Conservation (phyloP, 1,140 invertebrate genomes). For the Oedothorax gibbosus region DNA sequence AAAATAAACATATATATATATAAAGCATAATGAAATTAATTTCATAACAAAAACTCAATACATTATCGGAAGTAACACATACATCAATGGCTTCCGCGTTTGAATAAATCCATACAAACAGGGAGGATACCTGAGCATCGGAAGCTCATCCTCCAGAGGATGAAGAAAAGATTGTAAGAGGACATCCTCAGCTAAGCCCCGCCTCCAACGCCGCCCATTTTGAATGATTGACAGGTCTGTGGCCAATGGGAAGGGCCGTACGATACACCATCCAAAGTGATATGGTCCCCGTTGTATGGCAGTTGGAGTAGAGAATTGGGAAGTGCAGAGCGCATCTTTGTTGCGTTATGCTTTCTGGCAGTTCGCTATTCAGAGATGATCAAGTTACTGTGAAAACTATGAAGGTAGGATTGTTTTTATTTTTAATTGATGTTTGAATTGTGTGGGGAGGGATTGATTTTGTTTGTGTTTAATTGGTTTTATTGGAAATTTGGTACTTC, state of each 20-base stretch:
- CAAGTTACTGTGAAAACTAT: conserved; percentile 46
- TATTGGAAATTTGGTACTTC: too few relatives aligned
- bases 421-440: background rate
- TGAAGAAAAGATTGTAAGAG: conserved; percentile 34
- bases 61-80: too few relatives aligned
- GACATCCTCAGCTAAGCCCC: conserved; percentile 5
- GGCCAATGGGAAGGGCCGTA: conserved; percentile 21
- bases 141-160: too few relatives aligned
- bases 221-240: background rate
- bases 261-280: background rate
- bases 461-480: too few relatives aligned
- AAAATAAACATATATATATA: too few relatives aligned
- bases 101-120: too few relatives aligned
- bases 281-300: conserved; percentile 28
- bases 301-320: conserved; percentile 34
- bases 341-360: conserved; percentile 51
- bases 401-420: conserved; percentile 38
- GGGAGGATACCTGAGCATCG: too few relatives aligned
- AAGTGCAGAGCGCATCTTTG: conserved; percentile 34
- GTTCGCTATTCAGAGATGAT: conserved; percentile 42
- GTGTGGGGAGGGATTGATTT: too few relatives aligned
- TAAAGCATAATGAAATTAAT: too few relatives aligned
- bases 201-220: conserved; percentile 12
- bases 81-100: too few relatives aligned
- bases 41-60: too few relatives aligned